Base-by-base conservation (phyloP, 2,113 vertebrate genomes). In the Dicentrarchus labrax region DNA sequence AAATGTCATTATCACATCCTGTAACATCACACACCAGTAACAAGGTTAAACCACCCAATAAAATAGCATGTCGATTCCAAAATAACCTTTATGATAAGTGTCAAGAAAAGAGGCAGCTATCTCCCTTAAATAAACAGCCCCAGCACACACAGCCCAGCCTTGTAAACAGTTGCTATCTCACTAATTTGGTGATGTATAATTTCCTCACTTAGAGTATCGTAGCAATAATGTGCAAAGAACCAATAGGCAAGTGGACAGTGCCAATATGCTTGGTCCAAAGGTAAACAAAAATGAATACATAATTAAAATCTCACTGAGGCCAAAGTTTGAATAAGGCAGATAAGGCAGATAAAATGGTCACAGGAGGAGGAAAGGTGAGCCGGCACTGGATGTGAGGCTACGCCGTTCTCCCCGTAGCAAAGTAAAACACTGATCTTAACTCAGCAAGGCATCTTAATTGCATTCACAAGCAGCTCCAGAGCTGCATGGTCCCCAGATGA, bases 381-480 rank as follows among this genome's bases (percentile, higher is more conserved):
- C n/a, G 0, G 60, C 43, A 36, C 24, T 13, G 72, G 73, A 79
- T 78, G 88, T 30, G 80, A 83, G 57, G 76, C 50, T 77, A 71
- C 47, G 51, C 78, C 56, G 41, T 53, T 68, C 86, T 36, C 19
- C 39, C 60, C 1, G 47, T 45, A 38, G 79, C 85, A 67, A 86
- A 83, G 68, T 84, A 76, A 82, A 84, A 88, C 89, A 83, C 85
- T 76, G 91, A 90, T 89, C 86, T 90, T 94, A 92, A 93, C 90
- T 92, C 87, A 76, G 87, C 83, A 47, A 80, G 90, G 90, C 93
- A 92, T 93, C 91, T 92, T 93, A 93, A 94, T 93, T 93, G 89
- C 88, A 80, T 91, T 81, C 89, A 82, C 88, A 57, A 78, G 83
- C 84, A 80, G 85, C 82, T 86, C 85, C 48, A 54, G 76, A 82